Percentiles rank a stretch among this genome's conserved stretches.
Evolutionary conservation across 2,797 vertebrate genomes (phyloP).

Genomic region (Myotis pilosus): DNA sequence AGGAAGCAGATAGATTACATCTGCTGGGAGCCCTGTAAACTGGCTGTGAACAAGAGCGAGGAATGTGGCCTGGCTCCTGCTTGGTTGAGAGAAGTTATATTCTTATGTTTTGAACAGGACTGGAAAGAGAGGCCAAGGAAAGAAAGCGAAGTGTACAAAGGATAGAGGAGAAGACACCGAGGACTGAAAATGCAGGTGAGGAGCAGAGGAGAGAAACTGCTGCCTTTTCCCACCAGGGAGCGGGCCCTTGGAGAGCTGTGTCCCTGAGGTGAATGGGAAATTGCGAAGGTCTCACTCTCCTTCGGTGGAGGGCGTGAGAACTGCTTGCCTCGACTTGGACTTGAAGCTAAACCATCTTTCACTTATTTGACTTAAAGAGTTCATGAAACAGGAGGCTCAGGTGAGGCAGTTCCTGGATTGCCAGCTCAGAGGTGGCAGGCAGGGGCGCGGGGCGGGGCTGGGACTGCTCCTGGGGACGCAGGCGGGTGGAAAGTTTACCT

Average conservation of each 20-base stretch:
- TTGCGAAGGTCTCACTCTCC: not conserved
- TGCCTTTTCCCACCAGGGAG: not conserved
- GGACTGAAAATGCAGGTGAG: not conserved
- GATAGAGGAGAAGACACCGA: not conserved
- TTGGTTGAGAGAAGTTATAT: not conserved
- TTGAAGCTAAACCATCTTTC: not conserved
- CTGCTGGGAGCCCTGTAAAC: not conserved
- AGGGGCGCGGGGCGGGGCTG: rapidly evolving
- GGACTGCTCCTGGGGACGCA: rapidly evolving
- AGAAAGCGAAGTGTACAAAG: not conserved
- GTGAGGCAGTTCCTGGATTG: not conserved
- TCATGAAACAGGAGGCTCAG: not conserved
- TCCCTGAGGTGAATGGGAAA: rapidly evolving
- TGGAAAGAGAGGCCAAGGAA: not conserved
- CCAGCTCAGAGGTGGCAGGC: not conserved
- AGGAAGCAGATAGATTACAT: constrained; percentile 44
- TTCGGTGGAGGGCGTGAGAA: not conserved
- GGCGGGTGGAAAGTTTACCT: constrained; percentile 83
- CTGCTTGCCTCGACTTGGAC: not conserved
- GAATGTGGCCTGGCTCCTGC: not conserved
- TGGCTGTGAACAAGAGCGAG: constrained; percentile 33
- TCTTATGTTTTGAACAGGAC: not conserved
- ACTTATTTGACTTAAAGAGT: not conserved
- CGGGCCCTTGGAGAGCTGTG: not conserved
- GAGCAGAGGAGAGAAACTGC: not conserved